Evolutionary conservation across 1,140 invertebrate species (phyloP).

Genomic region (Caenorhabditis inopinata): DNA sequence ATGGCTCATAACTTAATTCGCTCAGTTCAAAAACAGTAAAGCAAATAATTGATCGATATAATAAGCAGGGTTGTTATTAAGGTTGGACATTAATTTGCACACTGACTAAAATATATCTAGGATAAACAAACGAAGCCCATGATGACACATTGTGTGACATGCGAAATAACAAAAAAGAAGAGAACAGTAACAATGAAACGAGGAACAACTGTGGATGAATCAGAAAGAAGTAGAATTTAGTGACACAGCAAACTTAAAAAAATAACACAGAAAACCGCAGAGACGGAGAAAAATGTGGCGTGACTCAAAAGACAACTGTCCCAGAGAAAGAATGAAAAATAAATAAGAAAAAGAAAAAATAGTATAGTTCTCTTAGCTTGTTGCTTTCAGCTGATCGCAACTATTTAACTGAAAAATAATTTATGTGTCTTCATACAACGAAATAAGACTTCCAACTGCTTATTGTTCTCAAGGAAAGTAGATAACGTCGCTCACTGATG

Average conservation of each 20-base stretch:
- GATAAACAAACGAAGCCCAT: not conserved
- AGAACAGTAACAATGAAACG: not conserved
- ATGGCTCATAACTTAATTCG: too few relatives aligned
- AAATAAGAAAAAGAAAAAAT: not conserved
- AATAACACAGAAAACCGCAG: not conserved
- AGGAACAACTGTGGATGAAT: not conserved
- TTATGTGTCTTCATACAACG: too few relatives aligned
- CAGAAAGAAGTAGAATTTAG: not conserved
- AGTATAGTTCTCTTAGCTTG: too few relatives aligned
- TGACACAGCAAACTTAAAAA: constrained; percentile 3
- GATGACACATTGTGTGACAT: not conserved
- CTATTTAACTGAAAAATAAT: too few relatives aligned
- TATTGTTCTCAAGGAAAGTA: too few relatives aligned
- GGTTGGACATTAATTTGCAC: not conserved
- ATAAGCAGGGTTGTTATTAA: too few relatives aligned
- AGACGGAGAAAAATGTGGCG: not conserved
- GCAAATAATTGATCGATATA: too few relatives aligned
- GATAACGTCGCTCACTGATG: too few relatives aligned
- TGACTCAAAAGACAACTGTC: constrained; percentile 18
- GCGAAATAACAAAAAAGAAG: not conserved
- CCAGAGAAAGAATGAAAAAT: not conserved
- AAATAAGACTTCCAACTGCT: too few relatives aligned
- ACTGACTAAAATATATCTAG: not conserved
- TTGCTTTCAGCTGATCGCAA: too few relatives aligned
- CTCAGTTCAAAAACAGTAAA: too few relatives aligned